Base-by-base conservation (phyloP, 1,140 invertebrate genomes). In the Phocides pigmalion region DNA sequence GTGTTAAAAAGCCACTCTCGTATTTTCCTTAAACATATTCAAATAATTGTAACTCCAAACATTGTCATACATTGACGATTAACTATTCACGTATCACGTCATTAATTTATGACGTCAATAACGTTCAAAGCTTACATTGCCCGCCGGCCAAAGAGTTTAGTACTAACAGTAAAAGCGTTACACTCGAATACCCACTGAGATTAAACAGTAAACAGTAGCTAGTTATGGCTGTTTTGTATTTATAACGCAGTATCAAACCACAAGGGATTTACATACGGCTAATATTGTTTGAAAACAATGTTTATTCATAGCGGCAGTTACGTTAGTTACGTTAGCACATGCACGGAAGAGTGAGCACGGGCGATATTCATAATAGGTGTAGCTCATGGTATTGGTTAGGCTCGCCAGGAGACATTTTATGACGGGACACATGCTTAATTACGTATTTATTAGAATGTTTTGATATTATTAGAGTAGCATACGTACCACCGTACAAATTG, bases 311-410 rank as follows among this genome's bases (percentile, higher is more conserved):
- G 20, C 42, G 65, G 49, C 37, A 63, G 62, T 59, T 59, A 59
- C 54, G 54, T 59, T 59, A 59, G 41, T 64, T 32, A 46, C 41
- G 16, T 46, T 54, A 63, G 65, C 61, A n/a, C n/a, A 54, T 58
- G 61, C 62, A 76, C 66, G 76, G 70, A 73, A 78, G 72, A 74
- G 70, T 75, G 75, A 74, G 61, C 72, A 64, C 71, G 59, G 62
- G 68, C 61, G 71, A 76, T 81, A 46, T 59, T 46, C 41, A 59
- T 59, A 59, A 39, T 39, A 39, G 44, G 67, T 70, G 37, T 61
- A 73, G 68, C 35, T 39, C 22, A 2, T n/a, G n/a, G 17, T 15
- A n/a, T 20, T 46, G 11, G 5, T 19, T 46, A n/a, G 17, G 42
- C 1, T n/a, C 11, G 35, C 35, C 35, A 39, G 35, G 35, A 14